Base-by-base conservation (phyloP, 2,888 invertebrate genomes). In the Hemistola chrysoprasaria region DNA sequence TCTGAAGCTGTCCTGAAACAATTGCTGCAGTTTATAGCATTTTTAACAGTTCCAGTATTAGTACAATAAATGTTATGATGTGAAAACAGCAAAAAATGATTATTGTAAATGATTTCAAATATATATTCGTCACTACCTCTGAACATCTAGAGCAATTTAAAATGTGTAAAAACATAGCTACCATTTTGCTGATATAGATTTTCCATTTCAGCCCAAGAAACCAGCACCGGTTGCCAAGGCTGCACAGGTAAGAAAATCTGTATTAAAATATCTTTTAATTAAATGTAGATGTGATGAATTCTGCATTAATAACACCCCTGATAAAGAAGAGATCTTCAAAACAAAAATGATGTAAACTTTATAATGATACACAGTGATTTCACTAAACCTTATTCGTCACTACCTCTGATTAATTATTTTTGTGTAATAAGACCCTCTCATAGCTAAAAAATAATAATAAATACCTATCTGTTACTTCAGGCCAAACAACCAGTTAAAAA, bases 111-210 rank as follows among this genome's bases (percentile, higher is more conserved):
- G 56, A 59, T 53, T 40, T 32, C 40, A 50, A 34, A 7, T 8
- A 31, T 37, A 16, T 30, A 51, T 76, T 82, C 80, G 83, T 83
- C 83, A 82, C 83, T 83, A 82, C 83, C 83, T 81, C 83, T 83
- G 65, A 65, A 49, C 31, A 41, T 31, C 28, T 11, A 4, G 8
- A 3, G 9, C 6, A 6, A 16, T 2, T 7, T 8, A 1, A 33
- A n/a, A 25, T 9, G 8, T 6, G 2, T 3, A n/a, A 8, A 2
- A 6, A 7, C 8, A 16, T 7, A 10, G 8, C 0, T 9, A n/a
- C 11, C 8, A 22, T 23, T 22, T 23, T 30, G 9, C 1, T 16
- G 22, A 11, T 3, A 32, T 22, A 22, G 8, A n/a, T 2, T n/a
- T 31, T 4, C 22, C 25, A 7, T 10, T 23, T 21, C 38, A 43